Conservation (phyloP, 2,113 vertebrate genomes). For the Acanthisitta chloris region DNA sequence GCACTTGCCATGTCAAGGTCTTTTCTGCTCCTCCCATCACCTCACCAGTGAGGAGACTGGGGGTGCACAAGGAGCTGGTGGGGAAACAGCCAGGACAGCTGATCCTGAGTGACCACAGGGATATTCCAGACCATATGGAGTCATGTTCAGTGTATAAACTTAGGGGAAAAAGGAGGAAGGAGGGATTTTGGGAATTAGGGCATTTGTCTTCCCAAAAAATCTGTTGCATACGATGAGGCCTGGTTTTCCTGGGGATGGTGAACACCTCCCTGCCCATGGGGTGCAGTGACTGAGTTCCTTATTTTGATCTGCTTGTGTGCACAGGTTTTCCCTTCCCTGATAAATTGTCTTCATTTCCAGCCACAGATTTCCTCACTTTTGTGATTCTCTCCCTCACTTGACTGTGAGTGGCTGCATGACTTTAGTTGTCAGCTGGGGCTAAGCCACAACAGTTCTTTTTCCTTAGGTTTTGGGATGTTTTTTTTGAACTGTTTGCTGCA, state of each 20-base stretch:
- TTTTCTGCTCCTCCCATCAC: background rate
- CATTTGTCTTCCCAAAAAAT: background rate
- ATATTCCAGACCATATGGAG: background rate
- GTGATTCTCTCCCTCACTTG: background rate
- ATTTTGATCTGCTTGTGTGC: background rate
- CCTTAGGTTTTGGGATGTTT: rapidly evolving
- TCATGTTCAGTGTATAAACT: background rate
- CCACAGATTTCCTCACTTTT: background rate
- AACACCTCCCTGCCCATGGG: background rate
- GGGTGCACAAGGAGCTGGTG: background rate
- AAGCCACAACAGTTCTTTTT: background rate
- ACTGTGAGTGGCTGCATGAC: background rate
- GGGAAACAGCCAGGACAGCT: too few species aligned
- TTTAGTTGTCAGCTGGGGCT: background rate
- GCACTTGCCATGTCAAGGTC: background rate
- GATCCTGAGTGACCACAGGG: background rate
- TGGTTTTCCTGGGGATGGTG: background rate
- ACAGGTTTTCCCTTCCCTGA: background rate
- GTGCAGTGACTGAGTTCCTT: background rate
- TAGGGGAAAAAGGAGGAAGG: background rate
- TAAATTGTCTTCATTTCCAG: background rate
- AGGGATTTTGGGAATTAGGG: background rate
- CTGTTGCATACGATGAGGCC: rapidly evolving
- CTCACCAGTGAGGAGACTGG: background rate
- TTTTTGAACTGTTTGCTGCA: background rate